Base-by-base conservation (phyloP, 2,888 invertebrate genomes). In the Smittia aterrima region DNA sequence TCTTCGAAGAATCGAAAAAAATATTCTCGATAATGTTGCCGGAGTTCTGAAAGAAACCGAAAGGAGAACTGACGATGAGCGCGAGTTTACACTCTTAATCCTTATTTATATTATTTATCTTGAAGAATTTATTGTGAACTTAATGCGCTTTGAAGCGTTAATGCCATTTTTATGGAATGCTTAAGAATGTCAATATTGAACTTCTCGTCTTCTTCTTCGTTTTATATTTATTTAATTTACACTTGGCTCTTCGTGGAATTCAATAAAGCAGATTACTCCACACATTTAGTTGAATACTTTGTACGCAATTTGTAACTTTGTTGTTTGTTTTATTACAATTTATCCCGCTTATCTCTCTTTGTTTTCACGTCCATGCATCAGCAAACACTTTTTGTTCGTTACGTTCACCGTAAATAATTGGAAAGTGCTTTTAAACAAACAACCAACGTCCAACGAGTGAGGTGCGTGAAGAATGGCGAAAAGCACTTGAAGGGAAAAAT, bases 181-280 rank as follows among this genome's bases (percentile, higher is more conserved):
- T 72, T 72, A 62, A 72, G 72, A 72, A 72, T 72, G 72, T 72
- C 58, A 72, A 72, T 72, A 72, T 72, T 72, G 72, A 72, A 72
- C 72, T 72, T 62, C 18, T 58, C n/a, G n/a, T n/a, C 18, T 70
- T 71, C 25, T 53, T 53, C 11, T 32, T 67, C 11, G 32, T 38
- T 67, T 22, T 41, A 27, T 72, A 22, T 72, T 72, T 72, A 72
- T 72, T 72, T 72, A 72, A 72, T 72, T 72, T 72, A 72, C 62
- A 72, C 72, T 72, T 11, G n/a, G 24, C 22, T 1, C 20, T 27
- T 27, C 27, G n/a, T 2, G 1, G 58, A 18, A 58, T 20, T n/a
- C 25, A 24, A 24, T 64, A 25, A 4, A 4, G 22, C 13, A 22
- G 58, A 47, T 47, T 47, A n/a, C n/a, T 47, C 47, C 2, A 47